A percentile compares a stretch with the other conserved stretches of the same genome.
These are phyloP conservation scores for Dromococcyx pavoninus DNA, from an alignment of 2,797 vertebrate genomes.

Conservation along the genomic window DNA sequence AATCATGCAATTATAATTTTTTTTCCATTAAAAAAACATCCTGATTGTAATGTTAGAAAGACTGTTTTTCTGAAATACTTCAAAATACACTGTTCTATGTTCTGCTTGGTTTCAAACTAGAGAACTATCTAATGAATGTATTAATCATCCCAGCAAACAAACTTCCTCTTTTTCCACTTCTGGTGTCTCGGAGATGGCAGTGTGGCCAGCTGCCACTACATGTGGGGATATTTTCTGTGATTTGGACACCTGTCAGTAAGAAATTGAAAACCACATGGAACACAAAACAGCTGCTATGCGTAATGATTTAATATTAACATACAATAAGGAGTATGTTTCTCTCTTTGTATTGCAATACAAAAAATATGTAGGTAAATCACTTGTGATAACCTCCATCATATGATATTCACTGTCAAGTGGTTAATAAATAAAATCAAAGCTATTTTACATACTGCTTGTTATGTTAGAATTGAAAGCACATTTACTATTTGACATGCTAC, in stretches of 20 bases:
- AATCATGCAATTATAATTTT: neutral
- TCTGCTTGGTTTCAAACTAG: neutral
- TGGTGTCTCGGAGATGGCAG: conserved; percentile 21
- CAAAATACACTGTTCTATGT: neutral
- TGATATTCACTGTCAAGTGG: neutral
- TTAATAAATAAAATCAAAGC: neutral
- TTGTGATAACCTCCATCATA: neutral
- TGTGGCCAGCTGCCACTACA: conserved; percentile 51
- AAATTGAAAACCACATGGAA: conserved; percentile 55
- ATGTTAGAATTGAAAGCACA: neutral
- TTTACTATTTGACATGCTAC: neutral
- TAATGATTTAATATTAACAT: conserved; percentile 61
- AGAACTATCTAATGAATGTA: neutral
- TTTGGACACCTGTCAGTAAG: conserved; percentile 61
- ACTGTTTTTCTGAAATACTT: neutral
- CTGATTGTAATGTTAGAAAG: neutral
- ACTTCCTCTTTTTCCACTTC: neutral
- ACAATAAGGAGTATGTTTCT: neutral
- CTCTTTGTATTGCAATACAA: neutral
- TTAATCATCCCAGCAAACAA: neutral
- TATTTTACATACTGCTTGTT: neutral
- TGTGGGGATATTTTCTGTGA: conserved; percentile 50
- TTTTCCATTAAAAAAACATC: neutral
- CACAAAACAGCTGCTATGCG: conserved; percentile 40
- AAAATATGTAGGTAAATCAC: neutral